phyloP scores from a whole-genome alignment of 2,797 vertebrate genomes.

The Anguilla anguilla region DNA sequence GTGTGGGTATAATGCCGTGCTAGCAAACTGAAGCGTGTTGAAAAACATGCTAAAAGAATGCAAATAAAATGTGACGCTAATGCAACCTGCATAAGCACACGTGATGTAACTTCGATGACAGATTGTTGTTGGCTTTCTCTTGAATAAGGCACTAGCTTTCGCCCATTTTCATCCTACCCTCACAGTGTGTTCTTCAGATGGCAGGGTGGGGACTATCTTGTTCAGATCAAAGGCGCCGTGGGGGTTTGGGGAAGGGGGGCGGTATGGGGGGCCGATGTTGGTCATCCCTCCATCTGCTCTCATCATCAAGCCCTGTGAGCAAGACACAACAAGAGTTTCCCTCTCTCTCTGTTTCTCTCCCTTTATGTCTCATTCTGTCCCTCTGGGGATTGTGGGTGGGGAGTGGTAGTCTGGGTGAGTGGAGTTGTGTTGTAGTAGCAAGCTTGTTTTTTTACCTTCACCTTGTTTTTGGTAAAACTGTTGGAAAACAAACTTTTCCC shows the following conservation, averaged over 20 bases:
- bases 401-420: background rate
- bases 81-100: background rate
- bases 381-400: background rate
- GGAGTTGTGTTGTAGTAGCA: background rate
- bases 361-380: background rate
- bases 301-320: constrained; percentile 4
- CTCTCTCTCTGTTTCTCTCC: background rate
- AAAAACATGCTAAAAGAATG: background rate
- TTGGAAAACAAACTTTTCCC: background rate
- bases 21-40: background rate
- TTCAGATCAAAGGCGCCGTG: constrained; percentile 5
- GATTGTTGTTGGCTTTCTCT: background rate
- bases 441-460: background rate
- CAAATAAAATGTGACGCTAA: background rate
- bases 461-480: background rate
- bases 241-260: background rate
- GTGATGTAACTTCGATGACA: background rate
- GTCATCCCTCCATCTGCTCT: constrained; percentile 3
- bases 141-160: background rate
- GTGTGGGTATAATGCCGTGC: background rate
- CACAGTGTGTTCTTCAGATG: constrained; percentile 1
- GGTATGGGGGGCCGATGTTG: background rate
- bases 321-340: background rate
- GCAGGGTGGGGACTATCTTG: background rate
- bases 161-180: background rate